Evolutionary conservation across 1,140 invertebrate species (phyloP).

Genomic region (Magallana ariakensis): DNA sequence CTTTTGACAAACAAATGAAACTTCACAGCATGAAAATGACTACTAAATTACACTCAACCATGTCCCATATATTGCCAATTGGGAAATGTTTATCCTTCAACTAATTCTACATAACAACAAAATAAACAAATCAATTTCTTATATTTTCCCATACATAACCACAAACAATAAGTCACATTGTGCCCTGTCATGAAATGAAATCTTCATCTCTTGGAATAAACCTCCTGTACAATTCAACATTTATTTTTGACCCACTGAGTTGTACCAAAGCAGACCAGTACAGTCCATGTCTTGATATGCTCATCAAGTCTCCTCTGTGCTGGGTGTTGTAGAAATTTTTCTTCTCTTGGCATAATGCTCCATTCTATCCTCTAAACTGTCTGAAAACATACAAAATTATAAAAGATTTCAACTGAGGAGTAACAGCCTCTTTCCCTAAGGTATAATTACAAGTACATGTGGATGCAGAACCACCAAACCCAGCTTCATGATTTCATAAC

Average conservation of each 20-base stretch:
- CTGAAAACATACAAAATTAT: constrained; percentile 72
- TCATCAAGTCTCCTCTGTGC: constrained; percentile 28
- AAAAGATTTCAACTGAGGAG: no score
- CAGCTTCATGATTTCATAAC: no score
- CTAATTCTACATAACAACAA: constrained; percentile 12
- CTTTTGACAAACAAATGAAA: constrained; percentile 4
- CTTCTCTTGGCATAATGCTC: constrained; percentile 85
- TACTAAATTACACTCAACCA: not conserved
- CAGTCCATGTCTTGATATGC: not conserved
- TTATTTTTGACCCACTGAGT: not conserved
- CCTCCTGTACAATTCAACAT: not conserved
- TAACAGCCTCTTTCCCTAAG: no score
- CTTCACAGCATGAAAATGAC: not conserved
- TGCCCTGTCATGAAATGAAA: constrained; percentile 8
- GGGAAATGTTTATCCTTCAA: constrained; percentile 1
- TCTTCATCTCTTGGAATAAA: constrained; percentile 5
- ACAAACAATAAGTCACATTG: not conserved
- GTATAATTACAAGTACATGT: no score
- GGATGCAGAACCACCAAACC: no score
- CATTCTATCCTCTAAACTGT: constrained; percentile 87
- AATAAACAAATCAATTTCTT: not conserved
- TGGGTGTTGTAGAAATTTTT: constrained; percentile 56
- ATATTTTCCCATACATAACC: not conserved
- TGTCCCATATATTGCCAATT: not conserved
- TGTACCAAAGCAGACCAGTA: not conserved